A percentile compares a stretch with the other conserved stretches of the same genome.
Evolutionary conservation across 37 sponge, comb jelly and placozoan genomes (phyloP).

Genomic region (Ephydatia muelleri): DNA sequence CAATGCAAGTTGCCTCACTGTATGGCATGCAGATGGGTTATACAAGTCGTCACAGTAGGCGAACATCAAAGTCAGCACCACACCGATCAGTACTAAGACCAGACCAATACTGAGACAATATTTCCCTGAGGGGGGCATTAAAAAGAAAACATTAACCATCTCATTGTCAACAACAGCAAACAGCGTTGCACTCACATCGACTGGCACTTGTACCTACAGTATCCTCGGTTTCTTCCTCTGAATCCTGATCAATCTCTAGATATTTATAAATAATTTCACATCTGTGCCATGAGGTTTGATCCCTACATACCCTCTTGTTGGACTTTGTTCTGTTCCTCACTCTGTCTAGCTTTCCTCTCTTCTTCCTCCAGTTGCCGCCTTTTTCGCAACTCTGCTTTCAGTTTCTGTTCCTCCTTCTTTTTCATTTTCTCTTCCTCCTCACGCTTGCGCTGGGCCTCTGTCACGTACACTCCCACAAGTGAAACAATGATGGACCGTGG

Average conservation of each 20-base stretch:
- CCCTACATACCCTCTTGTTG: not conserved
- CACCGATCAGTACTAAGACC: not conserved
- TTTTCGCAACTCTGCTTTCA: conserved; percentile 39
- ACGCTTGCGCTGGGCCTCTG: conserved; percentile 21
- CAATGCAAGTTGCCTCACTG: not conserved
- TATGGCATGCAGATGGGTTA: not conserved
- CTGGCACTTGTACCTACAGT: not conserved
- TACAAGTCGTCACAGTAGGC: not conserved
- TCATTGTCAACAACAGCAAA: not conserved
- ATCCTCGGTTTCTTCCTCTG: not conserved
- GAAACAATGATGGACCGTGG: not conserved
- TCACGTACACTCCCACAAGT: not conserved
- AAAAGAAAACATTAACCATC: not conserved
- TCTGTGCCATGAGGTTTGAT: not conserved
- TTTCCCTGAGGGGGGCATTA: not conserved
- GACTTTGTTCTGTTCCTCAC: not conserved
- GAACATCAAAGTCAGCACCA: not conserved
- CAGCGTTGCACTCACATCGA: not conserved
- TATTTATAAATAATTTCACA: not conserved
- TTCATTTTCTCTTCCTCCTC: conserved; percentile 29
- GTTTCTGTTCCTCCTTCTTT: conserved; percentile 24
- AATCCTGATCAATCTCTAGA: not conserved
- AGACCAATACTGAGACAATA: not conserved
- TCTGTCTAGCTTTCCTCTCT: conserved; percentile 16
- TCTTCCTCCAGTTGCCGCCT: conserved; percentile 21